Percentiles rank a stretch among this genome's conserved stretches.
These are phyloP conservation scores for Noturus placidus DNA, from an alignment of 2,113 vertebrate species.

Conservation along the genomic window DNA sequence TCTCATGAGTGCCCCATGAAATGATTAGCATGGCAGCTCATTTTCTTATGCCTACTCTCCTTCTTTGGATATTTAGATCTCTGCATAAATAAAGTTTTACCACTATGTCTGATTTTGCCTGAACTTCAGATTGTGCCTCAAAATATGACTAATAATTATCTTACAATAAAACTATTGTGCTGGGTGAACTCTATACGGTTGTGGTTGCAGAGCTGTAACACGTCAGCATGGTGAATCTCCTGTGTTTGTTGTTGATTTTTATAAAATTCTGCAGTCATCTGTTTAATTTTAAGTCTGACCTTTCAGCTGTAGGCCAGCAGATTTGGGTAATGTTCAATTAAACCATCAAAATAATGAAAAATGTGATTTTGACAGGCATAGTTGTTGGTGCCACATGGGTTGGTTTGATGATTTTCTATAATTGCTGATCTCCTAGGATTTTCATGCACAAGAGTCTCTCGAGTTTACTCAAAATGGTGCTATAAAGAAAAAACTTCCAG, in stretches of 20 bases:
- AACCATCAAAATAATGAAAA: background rate
- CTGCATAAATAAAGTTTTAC: constrained; percentile 1
- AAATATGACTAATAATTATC: background rate
- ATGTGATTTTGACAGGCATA: background rate
- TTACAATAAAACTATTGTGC: background rate
- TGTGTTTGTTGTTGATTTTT: background rate
- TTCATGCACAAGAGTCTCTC: background rate
- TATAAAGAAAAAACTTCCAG: background rate
- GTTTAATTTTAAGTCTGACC: constrained; percentile 2
- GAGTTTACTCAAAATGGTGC: background rate
- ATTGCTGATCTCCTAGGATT: background rate
- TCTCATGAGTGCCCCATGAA: constrained; percentile 1
- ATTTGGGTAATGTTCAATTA: background rate
- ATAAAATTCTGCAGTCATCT: background rate
- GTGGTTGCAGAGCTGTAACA: background rate
- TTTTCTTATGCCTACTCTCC: constrained; percentile 6
- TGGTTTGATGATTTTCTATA: background rate
- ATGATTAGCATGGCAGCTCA: background rate
- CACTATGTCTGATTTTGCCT: constrained; percentile 7
- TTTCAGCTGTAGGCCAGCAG: background rate
- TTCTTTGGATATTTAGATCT: background rate
- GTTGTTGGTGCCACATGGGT: background rate
- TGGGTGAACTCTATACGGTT: background rate
- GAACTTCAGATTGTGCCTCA: constrained; percentile 16
- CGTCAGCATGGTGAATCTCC: background rate